Evolutionary conservation across 2,113 vertebrate genomes (phyloP).

Genomic region (Puntigrus tetrazona): DNA sequence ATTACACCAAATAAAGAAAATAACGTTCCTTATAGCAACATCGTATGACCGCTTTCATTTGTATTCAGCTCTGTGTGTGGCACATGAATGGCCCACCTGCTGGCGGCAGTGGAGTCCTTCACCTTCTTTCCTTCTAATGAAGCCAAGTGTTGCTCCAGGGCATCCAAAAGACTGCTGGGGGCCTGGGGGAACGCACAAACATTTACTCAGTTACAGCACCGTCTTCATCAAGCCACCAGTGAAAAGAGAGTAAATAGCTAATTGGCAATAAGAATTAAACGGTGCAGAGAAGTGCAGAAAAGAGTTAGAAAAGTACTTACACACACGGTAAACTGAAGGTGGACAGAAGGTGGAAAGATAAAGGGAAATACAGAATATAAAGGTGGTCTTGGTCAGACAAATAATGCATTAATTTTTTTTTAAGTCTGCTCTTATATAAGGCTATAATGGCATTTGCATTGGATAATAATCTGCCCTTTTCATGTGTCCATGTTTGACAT

Average conservation of each 20-base stretch:
- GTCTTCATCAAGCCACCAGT: conserved; percentile 60
- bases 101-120: conserved; percentile 93
- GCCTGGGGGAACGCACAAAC: conserved; percentile 74
- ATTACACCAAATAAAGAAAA: too few relatives aligned
- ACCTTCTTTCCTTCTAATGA: conserved; percentile 98
- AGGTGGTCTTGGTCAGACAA: conserved; percentile 77
- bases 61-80: neutral
- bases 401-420: conserved; percentile 51
- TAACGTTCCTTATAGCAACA: too few relatives aligned
- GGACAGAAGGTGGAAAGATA: conserved; percentile 71
- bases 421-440: neutral
- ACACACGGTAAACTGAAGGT: conserved; percentile 84
- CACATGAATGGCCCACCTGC: conserved; percentile 79
- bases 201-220: conserved; percentile 51
- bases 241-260: conserved; percentile 60
- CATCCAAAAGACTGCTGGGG: conserved; percentile 94
- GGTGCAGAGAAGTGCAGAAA: conserved; percentile 70
- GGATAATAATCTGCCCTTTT: neutral
- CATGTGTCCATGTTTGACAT: neutral
- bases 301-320: conserved; percentile 80
- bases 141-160: conserved; percentile 94
- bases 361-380: conserved; percentile 82
- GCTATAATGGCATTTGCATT: neutral
- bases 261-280: conserved; percentile 70
- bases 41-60: too few relatives aligned